Evolutionary conservation across 2,797 vertebrate genomes (phyloP), one percentile per base, ranked within the genome.

Genomic region (Enteromius mattozi): DNA sequence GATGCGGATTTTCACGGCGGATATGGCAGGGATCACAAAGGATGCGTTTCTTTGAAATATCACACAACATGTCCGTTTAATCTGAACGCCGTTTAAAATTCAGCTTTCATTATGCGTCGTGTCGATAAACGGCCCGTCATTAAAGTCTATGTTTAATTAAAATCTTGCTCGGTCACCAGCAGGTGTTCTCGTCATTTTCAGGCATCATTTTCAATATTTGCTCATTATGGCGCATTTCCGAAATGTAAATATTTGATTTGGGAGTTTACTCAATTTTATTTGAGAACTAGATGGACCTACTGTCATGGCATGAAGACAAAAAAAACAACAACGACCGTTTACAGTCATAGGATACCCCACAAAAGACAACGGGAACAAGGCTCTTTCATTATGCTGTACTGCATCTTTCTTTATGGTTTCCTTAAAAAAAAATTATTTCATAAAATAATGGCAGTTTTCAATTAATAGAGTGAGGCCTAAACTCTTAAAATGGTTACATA

Each of bases 1-100:
- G 90, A 76, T 84, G 86, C 86, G 82, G 85, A 75, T 81, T 81
- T 82, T 78, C 65, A 12, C 61, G 85, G 71, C 27, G 47, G 49
- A 9, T 69, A 56, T 27, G 76, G 63, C 85, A 78, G 89, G 84
- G 68, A 74, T 79, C 47, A 81, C 54, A 87, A 92, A 90, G 90
- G 92, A 88, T 80, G 56, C 79, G 76, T 87, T 69, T 51, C 51
- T 59, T 24, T 61, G 17, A 45, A 35, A 70, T n/a, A 12, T 21
- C 17, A 16, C 13, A 45, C 30, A 27, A 65, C 35, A 6, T 4
- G 14, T 59, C 21, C 27, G 13, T 77, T 70, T 42, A n/a, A 2
- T n/a, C 4, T 8, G 12, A 45, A 35, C 40, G 49, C 9, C n/a
- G n/a, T 59, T 61, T 72, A 8, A 81, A 40, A 42, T 17, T 0